Conservation (phyloP, 2,888 invertebrate genomes). For the Synergus umbraculus region DNA sequence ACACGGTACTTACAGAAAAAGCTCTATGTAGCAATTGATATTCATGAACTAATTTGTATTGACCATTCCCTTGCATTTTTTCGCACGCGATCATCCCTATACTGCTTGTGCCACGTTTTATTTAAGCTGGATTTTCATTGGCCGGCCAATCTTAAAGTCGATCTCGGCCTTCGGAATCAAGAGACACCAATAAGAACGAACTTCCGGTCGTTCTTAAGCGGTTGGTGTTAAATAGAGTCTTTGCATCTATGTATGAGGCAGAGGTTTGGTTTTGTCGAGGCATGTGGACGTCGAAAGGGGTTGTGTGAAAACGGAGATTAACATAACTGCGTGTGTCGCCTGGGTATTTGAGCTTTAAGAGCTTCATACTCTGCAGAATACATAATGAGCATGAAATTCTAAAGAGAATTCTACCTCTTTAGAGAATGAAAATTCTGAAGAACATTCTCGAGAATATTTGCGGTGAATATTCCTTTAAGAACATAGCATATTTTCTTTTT, state of each 20-base stretch:
- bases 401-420: background rate
- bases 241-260: conserved; percentile 52
- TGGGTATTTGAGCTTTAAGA: conserved; percentile 58
- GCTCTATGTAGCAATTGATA: conserved; percentile 35
- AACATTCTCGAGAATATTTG: no score
- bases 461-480: no score
- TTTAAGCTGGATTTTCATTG: background rate
- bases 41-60: conserved; percentile 41
- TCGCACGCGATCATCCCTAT: background rate
- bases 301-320: conserved; percentile 54
- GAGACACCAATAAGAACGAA: background rate
- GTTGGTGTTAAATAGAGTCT: conserved; percentile 53
- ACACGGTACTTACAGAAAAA: conserved; percentile 37
- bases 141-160: background rate
- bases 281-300: conserved; percentile 38
- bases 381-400: conserved; percentile 51
- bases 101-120: background rate
- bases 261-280: conserved; percentile 44
- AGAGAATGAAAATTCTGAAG: background rate
- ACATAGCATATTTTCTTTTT: no score
- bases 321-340: conserved; percentile 61
- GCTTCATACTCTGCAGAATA: conserved; percentile 57
- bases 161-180: background rate
- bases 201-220: conserved; percentile 40
- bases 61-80: background rate